Base-by-base conservation (phyloP, 2,888 invertebrate species). In the Conops quadrifasciatus region DNA sequence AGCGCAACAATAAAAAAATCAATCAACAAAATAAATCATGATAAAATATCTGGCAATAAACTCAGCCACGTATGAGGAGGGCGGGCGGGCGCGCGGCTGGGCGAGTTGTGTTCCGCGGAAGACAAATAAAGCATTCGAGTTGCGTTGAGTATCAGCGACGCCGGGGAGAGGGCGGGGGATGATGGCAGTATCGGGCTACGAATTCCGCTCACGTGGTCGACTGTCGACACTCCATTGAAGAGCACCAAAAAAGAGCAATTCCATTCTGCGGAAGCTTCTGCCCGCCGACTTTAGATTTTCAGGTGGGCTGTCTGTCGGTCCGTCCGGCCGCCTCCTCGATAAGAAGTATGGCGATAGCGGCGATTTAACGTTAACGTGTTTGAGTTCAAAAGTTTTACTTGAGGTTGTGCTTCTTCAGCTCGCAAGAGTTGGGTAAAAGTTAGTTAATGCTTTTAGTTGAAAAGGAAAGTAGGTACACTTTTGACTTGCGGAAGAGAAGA, bases 11-110 rank as follows among this genome's bases (percentile, higher is more conserved):
- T n/a, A 66, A 60, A 71, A 71, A 73, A 72, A 70, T 70, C 72
- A 72, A 72, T 73, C 72, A 71, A 73, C 51, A 56, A 73, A 71
- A 74, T 65, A 70, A 71, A 71, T 62, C 71, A 59, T 53, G 36
- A 63, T 49, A 49, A n/a, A 68, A 56, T 66, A 56, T 56, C 66
- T 16, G 56, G 21, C 53, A 63, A 47, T 26, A 60, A 60, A 47
- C 45, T 36, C 62, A 45, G 43, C 21, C 36, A 9, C 4, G 4
- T 36, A 36, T 36, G 16, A 28, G 36, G 21, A 24, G 56, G 43
- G 13, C 19, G 16, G 2, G 53, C 4, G 30, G 53, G 21, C 28
- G 19, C 53, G 19, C 1, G 21, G 16, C 26, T 30, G 16, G n/a
- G n/a, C 26, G 56, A 24, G 21, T 36, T 9, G 36, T 36, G 36